Evolutionary conservation across 2,888 invertebrate genomes (phyloP).

Genomic region (Pegoplata infirma): DNA sequence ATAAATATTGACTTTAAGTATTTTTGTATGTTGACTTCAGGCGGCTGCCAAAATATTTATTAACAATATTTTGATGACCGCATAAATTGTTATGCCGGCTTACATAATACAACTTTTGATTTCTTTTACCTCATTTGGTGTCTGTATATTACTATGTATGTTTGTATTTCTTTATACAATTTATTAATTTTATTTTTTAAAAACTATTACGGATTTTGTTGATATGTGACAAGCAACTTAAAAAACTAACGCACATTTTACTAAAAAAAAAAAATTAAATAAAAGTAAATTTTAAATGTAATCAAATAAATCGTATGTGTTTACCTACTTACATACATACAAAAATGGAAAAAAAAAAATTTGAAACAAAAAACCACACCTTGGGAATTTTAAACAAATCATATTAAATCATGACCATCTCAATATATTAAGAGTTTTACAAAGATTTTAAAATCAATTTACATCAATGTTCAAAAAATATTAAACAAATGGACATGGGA

Average conservation of each 20-base stretch:
- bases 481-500: background rate
- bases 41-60: conserved; percentile 20
- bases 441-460: background rate
- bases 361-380: background rate
- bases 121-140: conserved; percentile 19
- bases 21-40: conserved; percentile 12
- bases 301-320: background rate
- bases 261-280: conserved; percentile 5
- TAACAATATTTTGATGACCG: conserved; percentile 36
- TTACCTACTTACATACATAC: background rate
- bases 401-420: background rate
- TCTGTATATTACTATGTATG: background rate
- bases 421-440: background rate
- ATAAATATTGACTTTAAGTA: conserved; percentile 15
- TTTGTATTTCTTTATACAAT: too few relatives aligned
- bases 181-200: background rate
- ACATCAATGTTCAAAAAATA: too few relatives aligned
- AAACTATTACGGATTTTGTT: conserved; percentile 15
- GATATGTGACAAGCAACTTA: conserved; percentile 25
- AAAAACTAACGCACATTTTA: background rate
- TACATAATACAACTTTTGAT: conserved; percentile 41
- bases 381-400: background rate
- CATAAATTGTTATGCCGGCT: conserved; percentile 30
- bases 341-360: background rate
- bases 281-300: background rate